Evolutionary conservation across 2,113 vertebrate genomes (phyloP).

Genomic region (Turdus rufiventris): DNA sequence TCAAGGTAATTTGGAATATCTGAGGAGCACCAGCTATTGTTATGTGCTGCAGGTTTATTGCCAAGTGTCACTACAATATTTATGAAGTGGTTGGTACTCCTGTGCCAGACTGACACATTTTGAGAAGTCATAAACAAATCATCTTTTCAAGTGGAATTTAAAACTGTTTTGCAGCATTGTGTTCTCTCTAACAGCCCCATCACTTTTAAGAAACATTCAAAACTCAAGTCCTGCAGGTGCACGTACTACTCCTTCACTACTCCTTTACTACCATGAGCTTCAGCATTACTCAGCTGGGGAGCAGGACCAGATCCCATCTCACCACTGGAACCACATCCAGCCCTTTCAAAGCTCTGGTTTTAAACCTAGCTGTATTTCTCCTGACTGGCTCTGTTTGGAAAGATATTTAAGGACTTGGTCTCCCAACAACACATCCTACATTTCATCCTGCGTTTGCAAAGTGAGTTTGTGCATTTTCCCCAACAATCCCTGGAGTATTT

Average conservation of each 20-base stretch:
- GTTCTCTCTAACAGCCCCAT: not conserved
- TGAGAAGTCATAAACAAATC: conserved; percentile 7
- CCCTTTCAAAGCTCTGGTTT: not conserved
- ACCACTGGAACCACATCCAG: not conserved
- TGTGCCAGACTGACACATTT: not conserved
- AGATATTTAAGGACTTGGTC: not conserved
- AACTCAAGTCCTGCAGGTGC: not conserved
- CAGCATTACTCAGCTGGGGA: not conserved
- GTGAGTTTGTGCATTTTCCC: not conserved
- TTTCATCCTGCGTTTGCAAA: not conserved
- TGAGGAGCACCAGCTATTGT: not conserved
- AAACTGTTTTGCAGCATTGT: not conserved
- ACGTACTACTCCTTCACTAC: not conserved
- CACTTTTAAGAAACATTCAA: not conserved
- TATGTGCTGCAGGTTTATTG: not conserved
- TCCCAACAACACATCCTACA: not conserved
- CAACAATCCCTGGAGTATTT: not conserved
- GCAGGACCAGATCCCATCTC: not conserved
- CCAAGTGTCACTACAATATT: not conserved
- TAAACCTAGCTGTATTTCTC: not conserved
- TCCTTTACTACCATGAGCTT: not conserved
- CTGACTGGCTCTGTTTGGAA: not conserved
- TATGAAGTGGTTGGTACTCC: not conserved
- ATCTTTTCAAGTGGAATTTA: conserved; percentile 19
- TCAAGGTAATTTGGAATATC: not conserved